These are phyloP conservation scores for Apomyelois bistriatella DNA, from an alignment of 2,888 invertebrate species.

Conservation along the genomic window DNA sequence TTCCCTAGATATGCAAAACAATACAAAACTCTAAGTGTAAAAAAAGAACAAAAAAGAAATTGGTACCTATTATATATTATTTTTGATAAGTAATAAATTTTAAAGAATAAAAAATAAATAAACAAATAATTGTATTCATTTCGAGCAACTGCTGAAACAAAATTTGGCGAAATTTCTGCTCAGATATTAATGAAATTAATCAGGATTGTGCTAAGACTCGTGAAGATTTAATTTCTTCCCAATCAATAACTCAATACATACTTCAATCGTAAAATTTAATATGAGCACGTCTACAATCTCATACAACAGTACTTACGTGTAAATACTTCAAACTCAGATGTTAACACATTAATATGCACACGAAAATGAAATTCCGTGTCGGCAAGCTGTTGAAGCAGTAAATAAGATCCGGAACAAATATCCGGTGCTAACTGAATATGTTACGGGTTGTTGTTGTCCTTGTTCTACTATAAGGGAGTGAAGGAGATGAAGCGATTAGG, in stretches of 20 bases:
- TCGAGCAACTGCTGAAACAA: too few relatives aligned
- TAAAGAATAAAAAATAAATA: too few relatives aligned
- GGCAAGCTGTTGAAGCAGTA: constrained; percentile 58
- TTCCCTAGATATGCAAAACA: too few relatives aligned
- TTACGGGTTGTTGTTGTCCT: constrained; percentile 27
- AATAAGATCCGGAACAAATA: constrained; percentile 70
- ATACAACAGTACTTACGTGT: constrained; percentile 25
- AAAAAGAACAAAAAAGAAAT: too few relatives aligned
- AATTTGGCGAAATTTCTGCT: too few relatives aligned
- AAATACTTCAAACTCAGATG: constrained; percentile 40
- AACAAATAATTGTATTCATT: too few relatives aligned
- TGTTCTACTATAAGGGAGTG: constrained; percentile 25
- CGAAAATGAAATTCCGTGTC: constrained; percentile 58
- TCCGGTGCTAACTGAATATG: constrained; percentile 54
- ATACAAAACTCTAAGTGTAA: too few relatives aligned
- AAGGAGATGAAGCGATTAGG: constrained; percentile 27
- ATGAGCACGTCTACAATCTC: not conserved
- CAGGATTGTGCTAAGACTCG: too few relatives aligned
- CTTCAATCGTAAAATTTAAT: not conserved
- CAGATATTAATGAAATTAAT: too few relatives aligned
- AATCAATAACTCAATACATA: not conserved
- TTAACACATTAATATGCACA: constrained; percentile 53
- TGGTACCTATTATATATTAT: too few relatives aligned
- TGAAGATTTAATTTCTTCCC: not conserved
- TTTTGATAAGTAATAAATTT: too few relatives aligned